Evolutionary conservation across 2,888 invertebrate species (phyloP).

Genomic region (Polylopha cassiicola): DNA sequence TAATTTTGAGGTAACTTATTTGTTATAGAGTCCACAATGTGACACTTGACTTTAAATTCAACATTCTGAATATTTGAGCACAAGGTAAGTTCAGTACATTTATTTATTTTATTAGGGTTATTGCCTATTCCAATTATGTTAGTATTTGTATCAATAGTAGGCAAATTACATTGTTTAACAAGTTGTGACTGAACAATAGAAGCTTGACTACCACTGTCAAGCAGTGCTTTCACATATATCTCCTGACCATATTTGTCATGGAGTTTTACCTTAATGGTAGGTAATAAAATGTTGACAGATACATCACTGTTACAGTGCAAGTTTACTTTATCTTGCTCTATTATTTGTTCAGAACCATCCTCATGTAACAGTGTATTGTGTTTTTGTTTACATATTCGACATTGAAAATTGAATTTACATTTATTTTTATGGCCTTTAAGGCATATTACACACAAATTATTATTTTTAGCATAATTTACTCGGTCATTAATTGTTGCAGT

Average conservation of each 20-base stretch:
- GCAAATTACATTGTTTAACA: too few species aligned
- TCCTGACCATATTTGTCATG: not conserved
- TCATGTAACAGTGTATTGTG: not conserved
- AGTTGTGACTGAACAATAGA: not conserved
- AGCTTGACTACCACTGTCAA: not conserved
- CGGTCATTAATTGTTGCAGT: not conserved
- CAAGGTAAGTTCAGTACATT: not conserved
- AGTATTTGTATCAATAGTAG: not conserved
- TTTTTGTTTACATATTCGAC: not conserved
- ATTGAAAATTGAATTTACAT: not conserved
- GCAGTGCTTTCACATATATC: not conserved
- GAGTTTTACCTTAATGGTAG: not conserved
- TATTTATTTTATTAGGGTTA: not conserved
- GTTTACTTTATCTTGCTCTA: not conserved
- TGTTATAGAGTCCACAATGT: conserved; percentile 7
- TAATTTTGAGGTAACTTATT: not conserved
- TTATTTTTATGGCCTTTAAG: conserved; percentile 1
- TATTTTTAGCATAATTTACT: not conserved
- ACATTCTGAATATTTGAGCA: not conserved
- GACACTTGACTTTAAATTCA: not conserved
- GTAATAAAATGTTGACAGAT: not conserved
- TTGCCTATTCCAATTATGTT: conserved; percentile 1
- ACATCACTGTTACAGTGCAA: not conserved
- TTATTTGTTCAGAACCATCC: too few species aligned
- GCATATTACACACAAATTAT: conserved; percentile 4